Evolutionary conservation across 2,113 vertebrate genomes (phyloP).

Genomic region (Porphyrio hochstetteri): DNA sequence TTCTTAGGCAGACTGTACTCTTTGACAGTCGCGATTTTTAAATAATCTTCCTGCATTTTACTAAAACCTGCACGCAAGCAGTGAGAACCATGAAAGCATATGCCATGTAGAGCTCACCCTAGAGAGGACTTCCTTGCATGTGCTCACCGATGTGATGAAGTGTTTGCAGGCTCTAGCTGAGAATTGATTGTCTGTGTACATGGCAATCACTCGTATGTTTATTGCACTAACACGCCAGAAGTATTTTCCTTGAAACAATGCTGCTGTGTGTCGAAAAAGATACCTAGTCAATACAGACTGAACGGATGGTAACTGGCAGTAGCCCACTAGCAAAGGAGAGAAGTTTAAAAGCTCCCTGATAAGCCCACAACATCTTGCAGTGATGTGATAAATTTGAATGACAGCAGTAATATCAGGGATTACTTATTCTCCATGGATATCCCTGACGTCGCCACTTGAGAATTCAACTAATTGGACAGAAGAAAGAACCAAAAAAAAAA

Average conservation of each 20-base stretch:
- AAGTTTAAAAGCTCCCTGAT: not conserved
- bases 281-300: not conserved
- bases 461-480: constrained; percentile 69
- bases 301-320: not conserved
- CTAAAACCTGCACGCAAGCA: not conserved
- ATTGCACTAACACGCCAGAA: not conserved
- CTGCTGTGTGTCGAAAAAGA: not conserved
- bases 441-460: not conserved
- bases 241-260: not conserved
- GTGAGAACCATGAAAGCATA: not conserved
- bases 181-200: not conserved
- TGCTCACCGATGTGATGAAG: not conserved
- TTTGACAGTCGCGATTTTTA: not conserved
- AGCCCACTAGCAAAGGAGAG: not conserved
- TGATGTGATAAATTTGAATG: constrained; percentile 62
- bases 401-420: constrained; percentile 59
- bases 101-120: not conserved
- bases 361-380: not conserved
- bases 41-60: not conserved
- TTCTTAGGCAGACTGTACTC: not conserved
- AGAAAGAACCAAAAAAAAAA: constrained; percentile 26
- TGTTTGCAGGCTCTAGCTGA: not conserved
- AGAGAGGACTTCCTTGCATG: not conserved
- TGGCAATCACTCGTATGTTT: not conserved
- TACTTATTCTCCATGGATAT: constrained; percentile 51